phyloP scores from a whole-genome alignment of 2,113 vertebrate genomes.

The Lipotes vexillifer region DNA sequence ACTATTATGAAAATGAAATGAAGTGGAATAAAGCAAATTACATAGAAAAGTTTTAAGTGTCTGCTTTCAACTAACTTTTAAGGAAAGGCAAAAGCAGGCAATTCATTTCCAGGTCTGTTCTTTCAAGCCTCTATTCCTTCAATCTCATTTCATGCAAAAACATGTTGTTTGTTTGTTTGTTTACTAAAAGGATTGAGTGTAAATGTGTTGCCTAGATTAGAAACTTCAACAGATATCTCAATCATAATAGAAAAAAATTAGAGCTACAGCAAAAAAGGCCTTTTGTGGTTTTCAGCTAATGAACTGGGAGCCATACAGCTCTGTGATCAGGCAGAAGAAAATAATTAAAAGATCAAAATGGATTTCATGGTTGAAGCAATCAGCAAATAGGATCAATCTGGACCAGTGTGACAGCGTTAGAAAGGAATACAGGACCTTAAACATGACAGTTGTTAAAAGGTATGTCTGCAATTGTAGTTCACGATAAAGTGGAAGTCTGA shows the following conservation, averaged over 20 bases:
- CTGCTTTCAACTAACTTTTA: constrained; percentile 16
- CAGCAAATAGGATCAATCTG: neutral
- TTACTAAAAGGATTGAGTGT: neutral
- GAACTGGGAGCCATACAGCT: neutral
- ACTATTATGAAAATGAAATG: constrained; percentile 7
- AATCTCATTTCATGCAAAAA: neutral
- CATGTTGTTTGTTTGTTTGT: neutral
- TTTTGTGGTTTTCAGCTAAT: neutral
- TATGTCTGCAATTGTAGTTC: neutral
- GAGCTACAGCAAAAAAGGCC: neutral
- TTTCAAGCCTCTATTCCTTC: neutral
- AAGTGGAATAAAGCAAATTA: neutral
- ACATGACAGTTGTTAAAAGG: neutral
- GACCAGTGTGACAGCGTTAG: neutral
- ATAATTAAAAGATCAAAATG: neutral
- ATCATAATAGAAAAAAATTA: neutral
- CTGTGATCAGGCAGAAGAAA: neutral
- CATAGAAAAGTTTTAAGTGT: neutral
- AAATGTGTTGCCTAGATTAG: neutral
- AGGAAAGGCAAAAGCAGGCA: neutral
- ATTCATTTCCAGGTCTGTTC: neutral
- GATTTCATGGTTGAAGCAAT: neutral
- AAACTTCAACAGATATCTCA: neutral
- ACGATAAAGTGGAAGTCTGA: neutral
- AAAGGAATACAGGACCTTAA: neutral